Evolutionary conservation across 2,888 invertebrate genomes (phyloP), one percentile per base, ranked within the genome.

Genomic region (Nymphalis c-album): DNA sequence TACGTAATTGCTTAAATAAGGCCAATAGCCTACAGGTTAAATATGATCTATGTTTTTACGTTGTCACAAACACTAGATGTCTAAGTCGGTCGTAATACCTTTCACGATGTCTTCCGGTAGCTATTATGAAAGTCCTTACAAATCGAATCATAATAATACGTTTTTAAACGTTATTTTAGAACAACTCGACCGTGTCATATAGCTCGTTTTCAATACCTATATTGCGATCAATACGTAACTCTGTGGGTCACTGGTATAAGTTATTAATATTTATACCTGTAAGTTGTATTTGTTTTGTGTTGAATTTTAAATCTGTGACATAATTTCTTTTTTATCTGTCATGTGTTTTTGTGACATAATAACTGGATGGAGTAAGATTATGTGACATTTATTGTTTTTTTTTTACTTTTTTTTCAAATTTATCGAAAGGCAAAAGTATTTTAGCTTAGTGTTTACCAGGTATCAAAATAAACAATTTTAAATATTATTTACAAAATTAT

Each of bases 21-120:
- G 47, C n/a, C 47, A 47, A 47, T 47, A 50, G 50, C 8, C 50
- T 50, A 18, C 3, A 50, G 50, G 18, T 50, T 18, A 50, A 48
- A n/a, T 40, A 13, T 40, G 10, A 40, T 40, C 13, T 40, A 40
- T 40, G 40, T 40, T 40, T 13, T 40, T 40, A 40, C 40, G 40
- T 40, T 40, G 40, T 13, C 10, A 50, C 48, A 1, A 50, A 50
- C 50, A 50, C 50, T 50, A 50, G 50, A 50, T 10, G 18, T 20
- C 3, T 50, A 50, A 20, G 7, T 50, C 0, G 8, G 8, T 50
- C 22, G 53, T 53, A 53, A 17, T 17, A 40, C 58, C 63, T 59
- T 64, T 70, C 67, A 70, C 63, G 59, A 67, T 6, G n/a, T 31
- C 63, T 67, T 67, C 64, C 70, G 67, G 59, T 53, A 61, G 40